Base-by-base conservation (phyloP, 2,888 invertebrate species). In the Drosophila rubida region DNA sequence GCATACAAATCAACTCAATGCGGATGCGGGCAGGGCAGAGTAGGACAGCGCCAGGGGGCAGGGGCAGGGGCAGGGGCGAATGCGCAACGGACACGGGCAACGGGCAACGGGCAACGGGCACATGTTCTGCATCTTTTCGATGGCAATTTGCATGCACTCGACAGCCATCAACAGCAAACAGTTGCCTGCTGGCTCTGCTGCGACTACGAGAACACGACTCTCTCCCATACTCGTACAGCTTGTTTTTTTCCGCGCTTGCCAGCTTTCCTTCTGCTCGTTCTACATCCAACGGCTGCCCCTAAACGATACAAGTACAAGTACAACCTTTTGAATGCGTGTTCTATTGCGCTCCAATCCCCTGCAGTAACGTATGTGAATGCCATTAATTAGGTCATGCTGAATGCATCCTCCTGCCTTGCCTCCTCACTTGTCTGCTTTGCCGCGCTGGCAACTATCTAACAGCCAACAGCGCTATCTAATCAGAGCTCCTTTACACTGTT, bases 121-220 rank as follows among this genome's bases (percentile, higher is more conserved):
- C 87, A 83, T 86, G 87, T 77, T 86, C 72, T 70, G 78, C 87
- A 82, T 86, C 82, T 83, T 79, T 83, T 83, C 72, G 80, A 68
- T 80, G 74, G 87, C 87, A 86, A 82, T 82, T 82, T 82, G 84
- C 82, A 82, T 82, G 82, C 84, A 78, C 87, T 86, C 87, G 87
- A 72, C 84, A 83, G 65, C 84, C 87, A 86, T 86, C 82, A 82
- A 84, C 84, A 78, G 84, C 82, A 87, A 82, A 82, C 80, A 86
- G 87, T 65, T 70, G 74, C 69, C 86, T 75, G 69, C 77, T 71
- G 73, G 73, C 53, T 22, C 39, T 45, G 25, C 27, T 19, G 1
- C 30, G 27, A 27, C 27, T 27, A 27, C 27, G 9, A 27, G 27
- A 27, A 27, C 27, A 19, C 27, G 27, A 27, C 9, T 27, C 8